Percentiles rank a stretch among this genome's conserved stretches.
These are phyloP conservation scores for Ectobius pallidus DNA, from an alignment of 2,888 invertebrate species.

Conservation along the genomic window DNA sequence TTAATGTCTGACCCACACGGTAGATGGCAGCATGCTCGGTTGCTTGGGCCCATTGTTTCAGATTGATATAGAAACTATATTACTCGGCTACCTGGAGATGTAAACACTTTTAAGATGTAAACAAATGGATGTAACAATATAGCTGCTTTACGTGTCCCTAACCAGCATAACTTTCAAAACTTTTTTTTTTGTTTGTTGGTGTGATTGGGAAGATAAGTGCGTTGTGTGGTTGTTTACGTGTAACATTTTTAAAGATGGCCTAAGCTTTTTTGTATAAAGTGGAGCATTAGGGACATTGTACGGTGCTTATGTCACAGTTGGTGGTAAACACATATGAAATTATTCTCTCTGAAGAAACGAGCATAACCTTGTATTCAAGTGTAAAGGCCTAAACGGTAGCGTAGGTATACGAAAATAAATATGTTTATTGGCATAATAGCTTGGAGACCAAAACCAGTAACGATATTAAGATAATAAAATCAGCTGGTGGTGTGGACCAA, in stretches of 20 bases:
- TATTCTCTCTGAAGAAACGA: no score
- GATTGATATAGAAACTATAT: constrained; percentile 27
- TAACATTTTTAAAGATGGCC: background rate
- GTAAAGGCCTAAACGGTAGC: constrained; percentile 1
- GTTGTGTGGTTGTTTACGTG: background rate
- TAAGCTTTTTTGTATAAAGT: constrained; percentile 8
- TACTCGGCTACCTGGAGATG: constrained; percentile 34
- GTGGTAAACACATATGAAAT: no score
- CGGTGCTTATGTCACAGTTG: no score
- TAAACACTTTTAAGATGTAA: background rate
- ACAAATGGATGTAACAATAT: no score
- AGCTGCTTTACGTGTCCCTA: no score
- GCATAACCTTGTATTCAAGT: no score
- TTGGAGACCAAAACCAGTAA: background rate
- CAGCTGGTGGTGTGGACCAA: constrained; percentile 37
- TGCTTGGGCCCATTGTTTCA: background rate
- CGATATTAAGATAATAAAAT: background rate
- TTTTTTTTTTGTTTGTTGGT: background rate
- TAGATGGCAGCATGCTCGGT: no score
- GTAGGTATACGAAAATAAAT: background rate
- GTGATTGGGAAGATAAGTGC: background rate
- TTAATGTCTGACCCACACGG: no score
- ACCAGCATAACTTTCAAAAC: background rate
- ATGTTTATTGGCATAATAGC: background rate
- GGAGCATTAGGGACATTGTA: no score